Conservation (phyloP, 2,888 invertebrate genomes). For the Dryobota labecula region DNA sequence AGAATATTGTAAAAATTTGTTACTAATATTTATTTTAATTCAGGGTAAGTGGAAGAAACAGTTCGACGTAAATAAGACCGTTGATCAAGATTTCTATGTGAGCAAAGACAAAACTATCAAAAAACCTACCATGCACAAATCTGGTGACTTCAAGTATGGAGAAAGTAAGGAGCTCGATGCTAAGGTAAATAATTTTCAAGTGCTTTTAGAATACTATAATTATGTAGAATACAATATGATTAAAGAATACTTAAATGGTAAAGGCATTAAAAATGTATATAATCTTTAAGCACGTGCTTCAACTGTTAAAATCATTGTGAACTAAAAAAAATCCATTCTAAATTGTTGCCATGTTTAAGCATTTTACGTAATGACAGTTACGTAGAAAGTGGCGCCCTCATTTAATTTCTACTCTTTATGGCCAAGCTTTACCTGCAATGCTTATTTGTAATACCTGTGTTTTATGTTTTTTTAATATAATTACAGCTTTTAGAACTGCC, state of each 20-base stretch:
- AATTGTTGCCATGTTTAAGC: no score
- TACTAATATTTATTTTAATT: conserved; percentile 19
- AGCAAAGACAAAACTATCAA: conserved; percentile 88
- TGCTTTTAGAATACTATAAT: background rate
- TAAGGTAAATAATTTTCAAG: conserved; percentile 71
- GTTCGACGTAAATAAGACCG: conserved; percentile 91
- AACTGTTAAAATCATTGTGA: background rate
- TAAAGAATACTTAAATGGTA: background rate
- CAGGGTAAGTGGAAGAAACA: conserved; percentile 92
- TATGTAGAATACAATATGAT: background rate
- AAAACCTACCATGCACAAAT: conserved; percentile 92
- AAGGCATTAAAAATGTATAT: background rate
- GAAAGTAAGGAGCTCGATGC: conserved; percentile 79
- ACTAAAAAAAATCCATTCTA: no score
- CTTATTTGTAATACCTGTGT: background rate
- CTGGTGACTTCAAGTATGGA: conserved; percentile 82
- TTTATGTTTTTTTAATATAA: background rate
- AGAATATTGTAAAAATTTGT: background rate
- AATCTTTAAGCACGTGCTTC: background rate
- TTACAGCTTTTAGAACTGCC: conserved; percentile 92
- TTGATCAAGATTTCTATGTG: conserved; percentile 91
- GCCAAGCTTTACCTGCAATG: no score
- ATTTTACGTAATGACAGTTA: no score
- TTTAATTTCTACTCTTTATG: no score
- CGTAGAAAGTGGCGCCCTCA: no score